phyloP scores from a whole-genome alignment of 2,888 invertebrate genomes.

The Calliphora vomitoria region DNA sequence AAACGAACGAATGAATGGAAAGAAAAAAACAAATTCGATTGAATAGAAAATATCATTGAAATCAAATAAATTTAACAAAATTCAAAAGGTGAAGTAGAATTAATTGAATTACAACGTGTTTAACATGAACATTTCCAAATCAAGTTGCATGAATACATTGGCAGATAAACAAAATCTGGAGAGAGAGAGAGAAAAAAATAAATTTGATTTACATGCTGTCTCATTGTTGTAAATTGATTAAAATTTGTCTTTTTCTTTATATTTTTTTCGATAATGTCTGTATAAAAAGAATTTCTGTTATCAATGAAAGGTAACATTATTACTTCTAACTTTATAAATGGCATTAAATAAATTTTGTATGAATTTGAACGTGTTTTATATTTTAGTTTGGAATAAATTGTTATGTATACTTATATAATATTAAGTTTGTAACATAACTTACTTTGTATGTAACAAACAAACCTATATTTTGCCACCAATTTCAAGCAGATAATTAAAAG shows the following conservation, averaged over 20 bases:
- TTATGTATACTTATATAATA: background rate
- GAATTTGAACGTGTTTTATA: background rate
- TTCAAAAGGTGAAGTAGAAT: constrained; percentile 66
- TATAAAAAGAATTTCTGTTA: constrained; percentile 11
- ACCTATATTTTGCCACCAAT: no score
- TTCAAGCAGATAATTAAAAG: no score
- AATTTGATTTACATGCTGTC: constrained; percentile 58
- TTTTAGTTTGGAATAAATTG: background rate
- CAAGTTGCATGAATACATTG: constrained; percentile 34
- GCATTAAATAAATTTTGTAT: constrained; percentile 5
- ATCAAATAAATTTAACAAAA: constrained; percentile 60
- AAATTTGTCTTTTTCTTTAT: constrained; percentile 44
- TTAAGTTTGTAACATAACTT: background rate
- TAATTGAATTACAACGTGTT: constrained; percentile 72
- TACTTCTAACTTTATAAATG: constrained; percentile 11
- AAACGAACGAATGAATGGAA: constrained; percentile 48
- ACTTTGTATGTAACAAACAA: no score
- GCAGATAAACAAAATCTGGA: background rate
- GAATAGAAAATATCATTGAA: constrained; percentile 62
- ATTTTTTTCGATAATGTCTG: background rate
- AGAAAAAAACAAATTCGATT: background rate
- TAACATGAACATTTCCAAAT: constrained; percentile 65
- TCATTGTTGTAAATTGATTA: constrained; percentile 52
- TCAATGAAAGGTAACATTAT: constrained; percentile 16
- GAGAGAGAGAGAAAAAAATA: background rate